Base-by-base conservation (phyloP, 2,797 vertebrate species). In the Coregonus ussuriensis region DNA sequence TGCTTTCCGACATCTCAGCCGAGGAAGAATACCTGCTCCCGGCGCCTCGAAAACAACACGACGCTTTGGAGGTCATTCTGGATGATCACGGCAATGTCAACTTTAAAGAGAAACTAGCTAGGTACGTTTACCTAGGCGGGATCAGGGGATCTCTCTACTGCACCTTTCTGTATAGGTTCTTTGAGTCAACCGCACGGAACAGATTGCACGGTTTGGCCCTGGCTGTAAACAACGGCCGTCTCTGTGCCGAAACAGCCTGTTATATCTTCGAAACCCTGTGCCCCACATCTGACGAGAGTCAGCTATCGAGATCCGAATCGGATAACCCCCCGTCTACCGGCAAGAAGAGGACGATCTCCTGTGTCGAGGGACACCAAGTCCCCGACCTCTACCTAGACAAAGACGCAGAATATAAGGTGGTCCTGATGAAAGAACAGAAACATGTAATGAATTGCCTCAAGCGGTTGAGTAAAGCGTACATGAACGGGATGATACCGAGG, bases 11-110 rank as follows among this genome's bases (percentile, higher is more conserved):
- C 41, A 18, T 77, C 5, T 7, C 56, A 0, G 56, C 4, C 3
- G 37, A 53, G 3, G 76, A 72, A 6, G 21, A 52, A 4, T 14
- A 74, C 37, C 74, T 74, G 62, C 74, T 74, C n/a, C 4, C 6
- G 33, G 5, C 37, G 14, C 1, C 74, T 9, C 41, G 41, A 47
- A 47, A 9, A 3, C 41, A 5, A 47, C 41, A 74, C 62, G 37
- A 29, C 3, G 9, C 29, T 0, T 66, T 76, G 1, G 52, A 76
- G 16, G 16, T 52, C 7, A 18, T 69, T 18, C 7, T 35, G 25
- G 6, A 56, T 3, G 66, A 56, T 1, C 52, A 21, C 9, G n/a
- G 31, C 31, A 31, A 53, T 0, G 5, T 0, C 1, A 3, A 33
- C 16, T 18, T 71, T 18, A 13, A 6, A 5, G 16, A 47, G 3